Percentiles rank a stretch among this genome's conserved stretches.
These are phyloP conservation scores for Apolygus lucorum DNA, from an alignment of 1,140 invertebrate genomes.

Conservation along the genomic window DNA sequence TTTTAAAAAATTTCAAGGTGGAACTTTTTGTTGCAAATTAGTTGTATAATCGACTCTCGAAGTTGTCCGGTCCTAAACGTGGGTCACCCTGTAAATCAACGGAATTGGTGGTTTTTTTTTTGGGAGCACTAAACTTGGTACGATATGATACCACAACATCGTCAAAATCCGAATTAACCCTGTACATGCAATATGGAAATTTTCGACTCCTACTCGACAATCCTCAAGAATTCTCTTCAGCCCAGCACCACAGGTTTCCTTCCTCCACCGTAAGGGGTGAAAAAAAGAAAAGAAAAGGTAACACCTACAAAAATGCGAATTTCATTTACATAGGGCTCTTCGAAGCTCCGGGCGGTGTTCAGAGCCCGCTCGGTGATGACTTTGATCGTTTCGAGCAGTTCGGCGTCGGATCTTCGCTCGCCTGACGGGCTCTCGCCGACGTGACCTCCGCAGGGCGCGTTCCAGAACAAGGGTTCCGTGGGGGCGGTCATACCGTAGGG, in stretches of 20 bases:
- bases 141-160: too few species aligned
- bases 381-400: conserved; percentile 12
- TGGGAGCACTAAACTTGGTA: too few species aligned
- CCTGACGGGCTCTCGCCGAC: background rate
- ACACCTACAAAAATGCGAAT: background rate
- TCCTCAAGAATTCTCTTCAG: too few species aligned
- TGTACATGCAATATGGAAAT: too few species aligned
- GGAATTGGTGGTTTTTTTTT: too few species aligned
- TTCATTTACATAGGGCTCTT: conserved; percentile 20
- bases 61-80: too few species aligned
- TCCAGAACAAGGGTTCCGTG: background rate
- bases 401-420: background rate
- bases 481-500: conserved; percentile 20
- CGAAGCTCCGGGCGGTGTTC: conserved; percentile 10
- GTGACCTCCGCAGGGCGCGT: conserved; percentile 18
- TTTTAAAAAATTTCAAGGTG: too few species aligned
- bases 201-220: too few species aligned
- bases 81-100: too few species aligned
- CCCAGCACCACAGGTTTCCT: background rate
- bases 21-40: too few species aligned
- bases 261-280: background rate
- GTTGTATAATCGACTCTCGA: too few species aligned
- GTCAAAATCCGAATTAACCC: too few species aligned
- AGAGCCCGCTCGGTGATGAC: conserved; percentile 7
- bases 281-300: background rate